A percentile compares a stretch with the other conserved stretches of the same genome.
Conservation (phyloP, 1,140 invertebrate species). For the Rhynchophorus ferrugineus region DNA sequence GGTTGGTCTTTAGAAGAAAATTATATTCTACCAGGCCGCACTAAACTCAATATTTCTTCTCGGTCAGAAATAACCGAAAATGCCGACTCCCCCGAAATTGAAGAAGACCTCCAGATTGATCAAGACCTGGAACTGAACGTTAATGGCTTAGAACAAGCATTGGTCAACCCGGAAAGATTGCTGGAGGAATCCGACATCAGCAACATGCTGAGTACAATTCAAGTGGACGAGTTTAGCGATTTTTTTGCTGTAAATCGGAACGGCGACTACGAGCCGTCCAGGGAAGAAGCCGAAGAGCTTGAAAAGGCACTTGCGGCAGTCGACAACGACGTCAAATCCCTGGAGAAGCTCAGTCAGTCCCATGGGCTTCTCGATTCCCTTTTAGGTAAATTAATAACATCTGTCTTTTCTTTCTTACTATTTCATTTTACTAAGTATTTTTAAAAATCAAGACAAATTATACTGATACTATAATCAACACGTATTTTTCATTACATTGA, state of each 20-base stretch:
- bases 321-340: slow-evolving; percentile 65
- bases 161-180: slow-evolving; percentile 41
- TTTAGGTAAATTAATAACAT: slow-evolving; percentile 12
- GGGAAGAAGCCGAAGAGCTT: slow-evolving; percentile 75
- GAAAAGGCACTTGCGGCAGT: slow-evolving; percentile 76
- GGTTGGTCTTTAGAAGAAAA: slow-evolving; percentile 8
- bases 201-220: slow-evolving; percentile 81
- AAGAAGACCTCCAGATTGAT: slow-evolving; percentile 38
- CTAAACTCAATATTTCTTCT: too few species aligned
- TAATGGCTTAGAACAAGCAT: slow-evolving; percentile 34
- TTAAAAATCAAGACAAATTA: background rate
- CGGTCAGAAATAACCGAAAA: slow-evolving; percentile 29
- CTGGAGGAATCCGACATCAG: slow-evolving; percentile 81
- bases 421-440: background rate
- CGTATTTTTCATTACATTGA: too few species aligned
- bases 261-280: slow-evolving; percentile 60
- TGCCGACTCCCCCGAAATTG: slow-evolving; percentile 31
- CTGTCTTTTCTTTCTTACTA: background rate
- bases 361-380: slow-evolving; percentile 49
- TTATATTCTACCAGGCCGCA: too few species aligned
- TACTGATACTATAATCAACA: background rate
- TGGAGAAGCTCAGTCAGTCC: slow-evolving; percentile 62
- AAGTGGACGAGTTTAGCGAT: slow-evolving; percentile 86
- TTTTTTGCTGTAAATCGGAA: slow-evolving; percentile 76
- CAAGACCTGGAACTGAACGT: slow-evolving; percentile 38